A percentile compares a stretch with the other conserved stretches of the same genome.
Evolutionary conservation across 1,140 invertebrate genomes (phyloP).

Genomic region (Pseudomyrmex pallidus): DNA sequence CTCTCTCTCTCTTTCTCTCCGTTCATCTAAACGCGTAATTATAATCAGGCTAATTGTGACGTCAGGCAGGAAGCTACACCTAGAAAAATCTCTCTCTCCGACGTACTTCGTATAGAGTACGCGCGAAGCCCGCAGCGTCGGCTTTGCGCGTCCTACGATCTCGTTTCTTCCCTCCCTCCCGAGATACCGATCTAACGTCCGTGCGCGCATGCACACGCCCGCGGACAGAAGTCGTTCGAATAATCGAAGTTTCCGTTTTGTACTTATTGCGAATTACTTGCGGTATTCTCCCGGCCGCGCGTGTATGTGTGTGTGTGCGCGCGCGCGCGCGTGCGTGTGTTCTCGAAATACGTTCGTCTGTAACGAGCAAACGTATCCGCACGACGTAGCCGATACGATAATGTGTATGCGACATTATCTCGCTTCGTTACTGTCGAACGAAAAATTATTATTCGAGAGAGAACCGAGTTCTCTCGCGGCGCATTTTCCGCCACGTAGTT

Average conservation of each 20-base stretch:
- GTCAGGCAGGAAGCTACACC: conserved; percentile 84
- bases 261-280: conserved; percentile 39
- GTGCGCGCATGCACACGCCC: conserved; percentile 22
- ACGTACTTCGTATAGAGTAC: conserved; percentile 45
- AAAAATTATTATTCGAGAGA: conserved; percentile 23
- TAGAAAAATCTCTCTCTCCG: conserved; percentile 80
- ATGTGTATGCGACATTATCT: conserved; percentile 39
- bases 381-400: not conserved
- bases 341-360: not conserved
- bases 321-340: not conserved
- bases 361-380: conserved; percentile 8
- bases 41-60: conserved; percentile 85
- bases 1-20: conserved; percentile 69
- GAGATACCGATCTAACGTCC: conserved; percentile 60
- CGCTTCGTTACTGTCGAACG: conserved; percentile 24
- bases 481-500: conserved; percentile 47
- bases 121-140: conserved; percentile 29
- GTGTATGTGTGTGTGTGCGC: not conserved
- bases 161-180: conserved; percentile 28
- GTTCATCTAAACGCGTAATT: conserved; percentile 75
- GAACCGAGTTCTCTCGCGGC: not conserved
- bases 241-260: conserved; percentile 35
- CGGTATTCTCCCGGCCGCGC: not conserved
- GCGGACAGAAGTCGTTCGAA: conserved; percentile 28
- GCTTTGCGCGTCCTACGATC: conserved; percentile 50